phyloP scores from a whole-genome alignment of 1,140 invertebrate species.

The Oscheius sp. region DNA sequence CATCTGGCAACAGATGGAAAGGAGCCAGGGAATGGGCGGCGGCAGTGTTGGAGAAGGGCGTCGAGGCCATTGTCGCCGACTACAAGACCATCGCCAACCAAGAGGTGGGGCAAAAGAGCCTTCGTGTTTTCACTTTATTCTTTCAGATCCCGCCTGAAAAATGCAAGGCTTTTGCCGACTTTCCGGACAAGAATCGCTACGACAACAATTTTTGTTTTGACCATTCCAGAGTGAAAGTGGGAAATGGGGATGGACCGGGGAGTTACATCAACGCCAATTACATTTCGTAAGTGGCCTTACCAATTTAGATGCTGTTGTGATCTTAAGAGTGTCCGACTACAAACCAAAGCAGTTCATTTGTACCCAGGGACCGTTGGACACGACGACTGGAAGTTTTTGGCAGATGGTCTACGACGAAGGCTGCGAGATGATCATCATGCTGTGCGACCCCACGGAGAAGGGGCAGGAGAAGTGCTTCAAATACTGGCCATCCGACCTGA shows the following conservation, averaged over 20 bases:
- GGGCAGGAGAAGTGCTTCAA: slow-evolving; percentile 78
- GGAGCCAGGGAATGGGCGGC: too few species aligned
- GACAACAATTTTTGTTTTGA: neutral
- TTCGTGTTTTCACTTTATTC: too few species aligned
- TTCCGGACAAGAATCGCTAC: neutral
- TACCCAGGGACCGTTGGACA: slow-evolving; percentile 84
- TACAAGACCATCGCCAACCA: too few species aligned
- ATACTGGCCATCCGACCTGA: slow-evolving; percentile 77
- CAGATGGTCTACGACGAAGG: slow-evolving; percentile 98
- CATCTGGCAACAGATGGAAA: too few species aligned
- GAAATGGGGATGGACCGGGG: slow-evolving; percentile 70
- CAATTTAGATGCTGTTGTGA: too few species aligned
- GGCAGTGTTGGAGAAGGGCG: too few species aligned
- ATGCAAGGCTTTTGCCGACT: too few species aligned
- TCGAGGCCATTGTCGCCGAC: too few species aligned
- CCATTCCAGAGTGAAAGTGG: neutral
- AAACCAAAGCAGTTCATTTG: slow-evolving; percentile 76
- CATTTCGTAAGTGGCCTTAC: slow-evolving; percentile 68
- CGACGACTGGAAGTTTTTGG: slow-evolving; percentile 91
- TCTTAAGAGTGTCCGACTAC: too few species aligned
- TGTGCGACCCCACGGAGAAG: slow-evolving; percentile 92
- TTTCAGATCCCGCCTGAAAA: too few species aligned
- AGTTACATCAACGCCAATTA: slow-evolving; percentile 99
- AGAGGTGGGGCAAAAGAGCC: too few species aligned
- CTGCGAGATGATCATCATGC: slow-evolving; percentile 94